A percentile compares a stretch with the other conserved stretches of the same genome.
Evolutionary conservation across 2,888 invertebrate species (phyloP).

Genomic region (Tetranychus piercei): DNA sequence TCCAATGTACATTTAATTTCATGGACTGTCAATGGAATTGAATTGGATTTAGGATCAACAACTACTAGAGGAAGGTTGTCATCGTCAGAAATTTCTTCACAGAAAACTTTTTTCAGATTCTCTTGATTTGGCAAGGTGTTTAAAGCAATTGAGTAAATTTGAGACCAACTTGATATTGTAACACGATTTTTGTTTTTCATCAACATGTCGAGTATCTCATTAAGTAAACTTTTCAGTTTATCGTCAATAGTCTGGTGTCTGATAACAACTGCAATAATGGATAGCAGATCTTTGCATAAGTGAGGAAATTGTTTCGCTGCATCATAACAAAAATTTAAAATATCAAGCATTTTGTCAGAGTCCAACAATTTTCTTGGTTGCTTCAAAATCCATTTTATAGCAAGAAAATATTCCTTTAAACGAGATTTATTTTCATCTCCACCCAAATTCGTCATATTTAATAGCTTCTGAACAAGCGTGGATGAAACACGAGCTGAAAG

Average conservation of each 20-base stretch:
- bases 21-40: not conserved
- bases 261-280: slow-evolving; percentile 20
- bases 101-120: slow-evolving; percentile 18
- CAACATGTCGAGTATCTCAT: slow-evolving; percentile 17
- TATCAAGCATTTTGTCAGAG: not conserved
- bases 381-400: slow-evolving; percentile 16
- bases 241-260: slow-evolving; percentile 16
- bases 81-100: slow-evolving; percentile 16
- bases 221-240: slow-evolving; percentile 13
- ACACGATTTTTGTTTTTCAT: slow-evolving; percentile 17
- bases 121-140: slow-evolving; percentile 19
- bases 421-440: slow-evolving; percentile 7
- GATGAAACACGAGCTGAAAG: not conserved
- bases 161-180: slow-evolving; percentile 20
- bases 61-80: not conserved
- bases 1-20: not conserved
- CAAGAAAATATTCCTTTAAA: slow-evolving; percentile 14
- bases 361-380: not conserved
- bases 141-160: slow-evolving; percentile 22
- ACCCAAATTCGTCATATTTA: not conserved
- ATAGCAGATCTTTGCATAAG: slow-evolving; percentile 10
- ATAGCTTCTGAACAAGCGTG: not conserved
- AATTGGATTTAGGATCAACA: not conserved
- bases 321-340: slow-evolving; percentile 15
- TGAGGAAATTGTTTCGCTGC: slow-evolving; percentile 9